Conservation (phyloP, 2,797 vertebrate genomes). For the Ispidina picta region DNA sequence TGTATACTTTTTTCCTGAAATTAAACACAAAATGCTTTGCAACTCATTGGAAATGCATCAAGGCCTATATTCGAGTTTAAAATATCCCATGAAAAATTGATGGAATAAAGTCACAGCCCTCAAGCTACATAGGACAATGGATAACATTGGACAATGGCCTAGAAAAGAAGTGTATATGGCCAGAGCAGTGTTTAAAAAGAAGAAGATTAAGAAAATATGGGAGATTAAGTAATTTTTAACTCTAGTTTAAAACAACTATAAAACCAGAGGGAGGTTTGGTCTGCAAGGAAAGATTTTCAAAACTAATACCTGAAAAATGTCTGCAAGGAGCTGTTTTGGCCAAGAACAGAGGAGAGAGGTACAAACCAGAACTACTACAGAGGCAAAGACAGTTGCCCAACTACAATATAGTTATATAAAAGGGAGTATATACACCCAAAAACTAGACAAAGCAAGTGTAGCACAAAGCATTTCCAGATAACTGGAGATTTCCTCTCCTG, state of each 20-base stretch:
- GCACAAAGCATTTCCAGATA: not conserved
- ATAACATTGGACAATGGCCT: not conserved
- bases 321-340: not conserved
- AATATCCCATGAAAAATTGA: not conserved
- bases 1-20: not conserved
- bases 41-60: not conserved
- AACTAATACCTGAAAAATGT: constrained; percentile 3
- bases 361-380: not conserved
- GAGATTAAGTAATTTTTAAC: not conserved
- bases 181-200: not conserved
- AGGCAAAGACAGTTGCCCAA: not conserved
- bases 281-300: not conserved
- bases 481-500: not conserved
- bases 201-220: not conserved
- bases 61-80: not conserved
- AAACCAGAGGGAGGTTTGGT: not conserved
- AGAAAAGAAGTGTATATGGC: not conserved
- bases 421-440: not conserved
- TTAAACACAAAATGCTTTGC: not conserved
- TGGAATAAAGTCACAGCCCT: not conserved
- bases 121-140: not conserved
- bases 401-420: not conserved
- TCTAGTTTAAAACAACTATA: not conserved
- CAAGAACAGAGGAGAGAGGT: not conserved
- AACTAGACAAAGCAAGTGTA: not conserved